phyloP scores from a whole-genome alignment of 1,140 invertebrate genomes.

The Tenebrio molitor region DNA sequence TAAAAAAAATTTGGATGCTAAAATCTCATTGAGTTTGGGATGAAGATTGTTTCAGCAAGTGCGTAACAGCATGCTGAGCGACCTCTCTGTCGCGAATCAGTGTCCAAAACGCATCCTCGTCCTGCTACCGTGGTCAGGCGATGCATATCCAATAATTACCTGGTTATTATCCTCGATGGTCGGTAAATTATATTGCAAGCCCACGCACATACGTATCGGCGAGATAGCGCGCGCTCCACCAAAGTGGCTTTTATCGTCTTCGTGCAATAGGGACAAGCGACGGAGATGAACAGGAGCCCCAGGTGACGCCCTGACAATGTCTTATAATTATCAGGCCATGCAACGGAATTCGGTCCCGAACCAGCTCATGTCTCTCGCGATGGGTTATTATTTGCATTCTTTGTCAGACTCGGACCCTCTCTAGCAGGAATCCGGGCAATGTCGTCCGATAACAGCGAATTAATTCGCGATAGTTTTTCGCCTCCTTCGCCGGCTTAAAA shows the following conservation, averaged over 20 bases:
- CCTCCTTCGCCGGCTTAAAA: too few relatives aligned
- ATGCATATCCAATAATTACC: constrained; percentile 60
- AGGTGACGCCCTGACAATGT: constrained; percentile 58
- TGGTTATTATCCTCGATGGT: constrained; percentile 60
- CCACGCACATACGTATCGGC: constrained; percentile 53
- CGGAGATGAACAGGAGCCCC: constrained; percentile 52
- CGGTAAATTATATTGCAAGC: constrained; percentile 60
- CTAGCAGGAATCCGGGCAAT: constrained; percentile 1
- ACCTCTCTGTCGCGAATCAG: constrained; percentile 38
- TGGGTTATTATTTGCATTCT: constrained; percentile 56
- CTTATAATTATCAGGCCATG: constrained; percentile 55
- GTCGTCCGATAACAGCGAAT: not conserved
- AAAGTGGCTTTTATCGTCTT: constrained; percentile 50
- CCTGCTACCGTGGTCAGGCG: constrained; percentile 53
- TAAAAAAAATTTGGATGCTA: too few relatives aligned
- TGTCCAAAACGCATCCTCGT: constrained; percentile 7
- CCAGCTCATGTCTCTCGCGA: constrained; percentile 28
- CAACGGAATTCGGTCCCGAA: constrained; percentile 52
- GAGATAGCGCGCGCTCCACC: constrained; percentile 42
- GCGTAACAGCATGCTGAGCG: constrained; percentile 41
- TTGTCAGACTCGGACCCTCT: constrained; percentile 7
- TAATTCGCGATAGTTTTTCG: not conserved
- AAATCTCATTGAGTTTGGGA: too few relatives aligned
- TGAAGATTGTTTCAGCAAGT: too few relatives aligned
- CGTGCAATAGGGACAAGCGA: constrained; percentile 38